Percentiles rank a stretch among this genome's conserved stretches.
These are phyloP conservation scores for Crocallis elinguaria DNA, from an alignment of 2,888 invertebrate genomes.

Conservation along the genomic window DNA sequence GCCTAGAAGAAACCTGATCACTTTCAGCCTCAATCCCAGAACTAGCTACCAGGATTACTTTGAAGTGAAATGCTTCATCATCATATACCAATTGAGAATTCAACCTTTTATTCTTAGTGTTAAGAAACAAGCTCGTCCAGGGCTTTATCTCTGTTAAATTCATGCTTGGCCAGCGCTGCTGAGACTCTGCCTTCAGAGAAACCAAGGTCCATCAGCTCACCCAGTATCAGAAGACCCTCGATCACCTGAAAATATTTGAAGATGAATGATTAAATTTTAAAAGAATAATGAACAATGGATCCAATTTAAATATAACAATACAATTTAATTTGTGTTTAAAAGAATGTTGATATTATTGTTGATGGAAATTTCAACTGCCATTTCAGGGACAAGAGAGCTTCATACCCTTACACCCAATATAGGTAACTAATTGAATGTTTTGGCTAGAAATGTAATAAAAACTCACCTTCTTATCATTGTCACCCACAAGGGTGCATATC, in stretches of 20 bases:
- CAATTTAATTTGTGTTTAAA: too few relatives aligned
- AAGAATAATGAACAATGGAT: too few relatives aligned
- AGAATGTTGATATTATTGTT: too few relatives aligned
- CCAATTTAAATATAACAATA: too few relatives aligned
- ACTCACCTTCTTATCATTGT: slow-evolving; percentile 92
- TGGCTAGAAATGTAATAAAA: background rate
- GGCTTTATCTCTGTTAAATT: slow-evolving; percentile 94
- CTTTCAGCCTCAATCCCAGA: background rate
- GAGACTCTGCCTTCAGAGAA: slow-evolving; percentile 91
- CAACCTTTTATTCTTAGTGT: slow-evolving; percentile 28
- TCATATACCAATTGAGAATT: background rate
- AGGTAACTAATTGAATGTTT: background rate
- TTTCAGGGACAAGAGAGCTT: too few relatives aligned
- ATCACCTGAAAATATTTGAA: slow-evolving; percentile 86
- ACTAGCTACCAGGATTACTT: background rate
- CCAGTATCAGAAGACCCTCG: slow-evolving; percentile 91
- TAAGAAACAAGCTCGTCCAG: slow-evolving; percentile 93
- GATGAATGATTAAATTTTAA: background rate
- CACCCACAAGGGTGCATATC: slow-evolving; percentile 90
- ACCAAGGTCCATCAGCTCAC: slow-evolving; percentile 92
- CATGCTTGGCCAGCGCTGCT: slow-evolving; percentile 89
- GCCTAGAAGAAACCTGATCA: background rate
- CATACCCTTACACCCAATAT: background rate
- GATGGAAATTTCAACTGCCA: too few relatives aligned
- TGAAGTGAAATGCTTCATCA: background rate